A percentile compares a stretch with the other conserved stretches of the same genome.
phyloP scores from a whole-genome alignment of 2,797 vertebrate species.

The Mico argentatus region DNA sequence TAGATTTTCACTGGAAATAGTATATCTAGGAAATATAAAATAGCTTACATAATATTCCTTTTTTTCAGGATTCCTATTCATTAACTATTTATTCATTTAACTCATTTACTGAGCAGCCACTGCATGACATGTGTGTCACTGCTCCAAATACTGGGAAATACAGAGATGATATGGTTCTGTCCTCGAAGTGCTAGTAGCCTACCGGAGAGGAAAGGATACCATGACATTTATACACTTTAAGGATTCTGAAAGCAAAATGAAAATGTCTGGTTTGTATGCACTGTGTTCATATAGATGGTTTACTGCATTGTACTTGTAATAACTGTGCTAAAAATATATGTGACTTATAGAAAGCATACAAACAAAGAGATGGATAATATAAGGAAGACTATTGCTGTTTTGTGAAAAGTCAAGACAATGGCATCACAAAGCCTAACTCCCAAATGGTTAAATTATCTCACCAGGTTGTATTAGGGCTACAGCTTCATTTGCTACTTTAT shows the following conservation, averaged over 20 bases:
- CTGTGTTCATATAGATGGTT: not conserved
- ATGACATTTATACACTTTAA: not conserved
- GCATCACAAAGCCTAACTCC: not conserved
- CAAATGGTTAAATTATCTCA: not conserved
- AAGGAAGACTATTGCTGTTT: not conserved
- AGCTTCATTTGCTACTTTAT: not conserved
- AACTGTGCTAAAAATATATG: not conserved
- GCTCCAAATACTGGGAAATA: not conserved
- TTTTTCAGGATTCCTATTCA: not conserved
- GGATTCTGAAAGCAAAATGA: not conserved
- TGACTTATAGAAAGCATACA: not conserved
- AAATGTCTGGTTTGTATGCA: not conserved
- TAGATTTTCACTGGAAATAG: not conserved
- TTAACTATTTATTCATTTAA: not conserved
- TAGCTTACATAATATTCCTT: not conserved
- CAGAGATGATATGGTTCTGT: accelerated
- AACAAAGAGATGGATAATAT: not conserved
- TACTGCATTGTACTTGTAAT: not conserved
- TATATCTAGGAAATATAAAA: not conserved
- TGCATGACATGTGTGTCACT: not conserved
- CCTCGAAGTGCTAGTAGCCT: not conserved
- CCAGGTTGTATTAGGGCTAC: not conserved
- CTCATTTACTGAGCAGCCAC: not conserved
- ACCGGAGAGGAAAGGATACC: not conserved
- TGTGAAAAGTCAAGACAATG: not conserved